Evolutionary conservation across 2,113 vertebrate genomes (phyloP).

Genomic region (Aegotheles bennettii): DNA sequence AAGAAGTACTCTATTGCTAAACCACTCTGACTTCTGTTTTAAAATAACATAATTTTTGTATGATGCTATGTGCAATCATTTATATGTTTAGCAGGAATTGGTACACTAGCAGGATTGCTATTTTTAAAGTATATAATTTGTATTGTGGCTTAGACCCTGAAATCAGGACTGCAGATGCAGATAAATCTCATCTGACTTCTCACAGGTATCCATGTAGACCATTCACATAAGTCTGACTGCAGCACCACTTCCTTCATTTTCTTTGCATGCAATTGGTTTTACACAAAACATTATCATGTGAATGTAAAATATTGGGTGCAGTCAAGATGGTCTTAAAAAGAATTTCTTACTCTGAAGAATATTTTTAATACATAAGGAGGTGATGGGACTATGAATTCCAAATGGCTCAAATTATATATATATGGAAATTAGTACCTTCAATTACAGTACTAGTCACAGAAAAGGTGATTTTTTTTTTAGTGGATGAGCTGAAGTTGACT

Average conservation of each 20-base stretch:
- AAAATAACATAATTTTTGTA: background rate
- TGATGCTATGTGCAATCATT: background rate
- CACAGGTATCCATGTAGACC: background rate
- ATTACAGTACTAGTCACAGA: background rate
- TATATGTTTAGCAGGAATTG: background rate
- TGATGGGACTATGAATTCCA: background rate
- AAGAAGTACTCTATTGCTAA: background rate
- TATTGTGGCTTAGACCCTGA: background rate
- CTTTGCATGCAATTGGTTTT: background rate
- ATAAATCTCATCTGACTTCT: background rate
- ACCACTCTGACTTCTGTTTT: background rate
- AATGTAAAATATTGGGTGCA: background rate
- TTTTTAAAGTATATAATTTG: background rate
- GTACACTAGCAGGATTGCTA: background rate
- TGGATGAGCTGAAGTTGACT: background rate
- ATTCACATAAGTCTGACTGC: background rate
- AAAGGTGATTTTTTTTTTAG: background rate
- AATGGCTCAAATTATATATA: background rate
- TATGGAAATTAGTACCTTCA: background rate
- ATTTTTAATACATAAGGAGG: background rate
- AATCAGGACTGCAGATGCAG: background rate
- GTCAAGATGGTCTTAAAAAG: background rate
- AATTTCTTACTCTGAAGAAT: background rate
- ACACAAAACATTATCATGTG: background rate
- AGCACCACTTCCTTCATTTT: background rate